Evolutionary conservation across 2,113 vertebrate genomes (phyloP).

Genomic region (Chaetorhynchus papuensis): DNA sequence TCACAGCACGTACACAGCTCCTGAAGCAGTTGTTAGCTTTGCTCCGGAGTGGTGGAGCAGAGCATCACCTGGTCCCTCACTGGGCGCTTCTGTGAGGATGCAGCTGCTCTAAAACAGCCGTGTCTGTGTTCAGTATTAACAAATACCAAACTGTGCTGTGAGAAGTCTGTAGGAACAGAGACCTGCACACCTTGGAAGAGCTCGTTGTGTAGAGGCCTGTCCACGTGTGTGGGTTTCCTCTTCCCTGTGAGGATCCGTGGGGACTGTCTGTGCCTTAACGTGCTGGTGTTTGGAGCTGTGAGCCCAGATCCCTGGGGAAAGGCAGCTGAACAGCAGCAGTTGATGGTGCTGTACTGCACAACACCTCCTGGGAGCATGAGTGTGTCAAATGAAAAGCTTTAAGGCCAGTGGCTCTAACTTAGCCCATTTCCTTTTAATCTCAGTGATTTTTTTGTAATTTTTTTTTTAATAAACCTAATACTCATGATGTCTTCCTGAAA

Average conservation of each 20-base stretch:
- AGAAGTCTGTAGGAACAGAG: neutral
- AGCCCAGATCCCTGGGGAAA: neutral
- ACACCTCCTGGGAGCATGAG: neutral
- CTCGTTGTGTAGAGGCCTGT: neutral
- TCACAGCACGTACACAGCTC: neutral
- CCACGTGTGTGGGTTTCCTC: neutral
- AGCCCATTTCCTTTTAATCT: slow-evolving; percentile 47
- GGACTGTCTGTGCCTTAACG: neutral
- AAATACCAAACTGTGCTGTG: accelerated
- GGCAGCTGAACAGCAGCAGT: slow-evolving; percentile 13
- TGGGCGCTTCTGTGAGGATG: neutral
- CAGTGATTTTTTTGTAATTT: neutral
- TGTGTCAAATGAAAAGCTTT: slow-evolving; percentile 51
- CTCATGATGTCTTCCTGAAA: slow-evolving; percentile 30
- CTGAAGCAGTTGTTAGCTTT: neutral
- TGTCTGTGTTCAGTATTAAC: neutral
- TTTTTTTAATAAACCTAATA: neutral
- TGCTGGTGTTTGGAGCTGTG: neutral
- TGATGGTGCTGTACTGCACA: neutral
- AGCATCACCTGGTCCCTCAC: neutral
- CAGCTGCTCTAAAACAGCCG: neutral
- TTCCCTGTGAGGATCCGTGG: neutral
- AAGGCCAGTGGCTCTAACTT: slow-evolving; percentile 10
- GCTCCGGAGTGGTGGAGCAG: neutral
- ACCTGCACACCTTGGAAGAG: neutral